These are phyloP conservation scores for Drosophila eugracilis DNA, from an alignment of 1,140 invertebrate genomes.

Conservation along the genomic window DNA sequence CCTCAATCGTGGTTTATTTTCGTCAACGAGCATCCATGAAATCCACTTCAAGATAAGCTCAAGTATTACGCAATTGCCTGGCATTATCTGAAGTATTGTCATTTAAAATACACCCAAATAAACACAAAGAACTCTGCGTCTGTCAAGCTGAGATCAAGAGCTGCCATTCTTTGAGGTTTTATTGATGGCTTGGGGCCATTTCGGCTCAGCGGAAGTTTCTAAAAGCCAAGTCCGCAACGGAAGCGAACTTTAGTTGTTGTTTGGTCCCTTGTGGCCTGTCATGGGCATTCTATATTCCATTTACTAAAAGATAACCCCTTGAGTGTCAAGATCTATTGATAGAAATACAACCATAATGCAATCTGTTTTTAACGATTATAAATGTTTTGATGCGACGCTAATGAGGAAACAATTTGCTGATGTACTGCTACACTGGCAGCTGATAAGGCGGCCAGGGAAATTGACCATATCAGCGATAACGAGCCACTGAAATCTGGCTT, in stretches of 20 bases:
- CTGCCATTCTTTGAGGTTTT: not conserved
- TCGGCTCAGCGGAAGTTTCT: conserved; percentile 20
- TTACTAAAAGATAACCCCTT: conserved; percentile 25
- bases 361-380: conserved; percentile 23
- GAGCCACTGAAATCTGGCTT: not conserved
- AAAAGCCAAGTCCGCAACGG: conserved; percentile 17
- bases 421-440: conserved; percentile 19
- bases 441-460: conserved; percentile 44
- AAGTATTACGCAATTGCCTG: conserved; percentile 20
- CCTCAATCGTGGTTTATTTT: conserved; percentile 15
- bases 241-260: conserved; percentile 20
- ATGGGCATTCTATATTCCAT: not conserved
- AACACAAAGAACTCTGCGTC: not conserved
- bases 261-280: conserved; percentile 8
- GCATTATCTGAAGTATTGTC: conserved; percentile 18
- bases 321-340: conserved; percentile 31
- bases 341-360: no score
- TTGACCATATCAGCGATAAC: conserved; percentile 14
- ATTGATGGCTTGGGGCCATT: conserved; percentile 9
- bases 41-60: conserved; percentile 21
- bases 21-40: not conserved
- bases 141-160: not conserved
- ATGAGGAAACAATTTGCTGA: conserved; percentile 71
- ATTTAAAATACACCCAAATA: not conserved
- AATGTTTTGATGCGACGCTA: conserved; percentile 35